Base-by-base conservation (phyloP, 2,888 invertebrate genomes). In the Drosophila melanocephala region DNA sequence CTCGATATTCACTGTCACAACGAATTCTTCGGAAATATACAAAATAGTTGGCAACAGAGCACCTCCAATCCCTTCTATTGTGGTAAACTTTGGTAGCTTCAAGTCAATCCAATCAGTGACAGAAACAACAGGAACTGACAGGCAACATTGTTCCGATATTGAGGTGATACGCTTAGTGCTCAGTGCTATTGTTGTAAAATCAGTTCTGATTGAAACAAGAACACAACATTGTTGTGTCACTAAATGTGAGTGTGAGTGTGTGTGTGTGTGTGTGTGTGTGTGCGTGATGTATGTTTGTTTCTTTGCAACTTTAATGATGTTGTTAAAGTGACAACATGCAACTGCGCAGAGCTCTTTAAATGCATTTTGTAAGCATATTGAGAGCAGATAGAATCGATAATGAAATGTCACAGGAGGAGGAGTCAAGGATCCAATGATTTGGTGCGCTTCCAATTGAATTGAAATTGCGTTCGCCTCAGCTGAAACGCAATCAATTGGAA, bases 261-360 rank as follows among this genome's bases (percentile, higher is more conserved):
- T 35, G 26, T 19, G n/a, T 19, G n/a, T 33, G 28, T 51, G 50
- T 62, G 51, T 55, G 52, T 57, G 39, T 22, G 51, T 12, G 19
- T 47, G 35, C 28, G 16, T 16, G 22, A 37, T 37, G 19, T 26
- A 60, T 10, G 9, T 42, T 12, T 5, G 42, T 12, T 10, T 55
- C 57, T 60, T 75, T 80, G 75, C 64, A 86, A 83, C 71, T 86
- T 83, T 72, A 83, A 81, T 80, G 81, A 80, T 71, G 77, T 51
- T 66, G 61, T 75, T 57, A 68, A 78, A 72, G 58, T 62, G 53
- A 66, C 65, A 69, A 55, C 39, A 28, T 50, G 59, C 52, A 51
- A 50, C 65, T 35, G 30, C 10, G 39, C 9, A 47, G 39, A 58
- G 50, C 14, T 37, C 26, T 44, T 77, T 64, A 68, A 67, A 61